These are phyloP conservation scores for Gymnocheta viridis DNA, from an alignment of 2,888 invertebrate species.

Conservation along the genomic window DNA sequence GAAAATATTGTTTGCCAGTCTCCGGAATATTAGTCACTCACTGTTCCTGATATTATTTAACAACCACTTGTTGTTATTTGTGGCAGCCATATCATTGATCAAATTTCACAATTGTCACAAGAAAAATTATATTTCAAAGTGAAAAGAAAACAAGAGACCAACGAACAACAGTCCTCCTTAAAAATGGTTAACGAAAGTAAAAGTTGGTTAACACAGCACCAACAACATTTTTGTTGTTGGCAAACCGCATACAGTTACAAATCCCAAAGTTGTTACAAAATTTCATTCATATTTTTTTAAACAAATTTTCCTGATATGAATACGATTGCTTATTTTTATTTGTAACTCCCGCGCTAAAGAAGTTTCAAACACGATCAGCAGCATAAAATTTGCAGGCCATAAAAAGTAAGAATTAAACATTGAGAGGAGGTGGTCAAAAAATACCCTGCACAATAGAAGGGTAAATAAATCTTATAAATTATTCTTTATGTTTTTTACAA, in stretches of 20 bases:
- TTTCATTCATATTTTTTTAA: conserved; percentile 49
- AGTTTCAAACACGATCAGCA: conserved; percentile 51
- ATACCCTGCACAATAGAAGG: not conserved
- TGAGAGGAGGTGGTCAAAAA: not conserved
- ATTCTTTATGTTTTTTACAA: no score
- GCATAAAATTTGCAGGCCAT: conserved; percentile 22
- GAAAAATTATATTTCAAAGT: conserved; percentile 34
- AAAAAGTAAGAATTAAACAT: not conserved
- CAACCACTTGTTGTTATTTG: conserved; percentile 53
- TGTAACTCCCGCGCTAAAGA: conserved; percentile 64
- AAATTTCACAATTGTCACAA: conserved; percentile 60
- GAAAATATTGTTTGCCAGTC: not conserved
- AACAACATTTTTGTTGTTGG: not conserved
- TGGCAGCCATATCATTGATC: conserved; percentile 58
- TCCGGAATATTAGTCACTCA: not conserved
- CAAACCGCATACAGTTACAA: conserved; percentile 49
- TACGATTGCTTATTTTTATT: conserved; percentile 6
- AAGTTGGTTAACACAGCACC: conserved; percentile 54
- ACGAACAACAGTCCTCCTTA: conserved; percentile 12
- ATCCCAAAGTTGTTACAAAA: conserved; percentile 49
- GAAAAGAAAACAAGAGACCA: conserved; percentile 1
- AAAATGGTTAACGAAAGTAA: conserved; percentile 56
- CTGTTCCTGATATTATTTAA: conserved; percentile 27
- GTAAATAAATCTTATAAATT: no score
- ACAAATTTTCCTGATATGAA: conserved; percentile 25